These are phyloP conservation scores for Corvus cornix DNA, from an alignment of 2,113 vertebrate species.

Conservation along the genomic window DNA sequence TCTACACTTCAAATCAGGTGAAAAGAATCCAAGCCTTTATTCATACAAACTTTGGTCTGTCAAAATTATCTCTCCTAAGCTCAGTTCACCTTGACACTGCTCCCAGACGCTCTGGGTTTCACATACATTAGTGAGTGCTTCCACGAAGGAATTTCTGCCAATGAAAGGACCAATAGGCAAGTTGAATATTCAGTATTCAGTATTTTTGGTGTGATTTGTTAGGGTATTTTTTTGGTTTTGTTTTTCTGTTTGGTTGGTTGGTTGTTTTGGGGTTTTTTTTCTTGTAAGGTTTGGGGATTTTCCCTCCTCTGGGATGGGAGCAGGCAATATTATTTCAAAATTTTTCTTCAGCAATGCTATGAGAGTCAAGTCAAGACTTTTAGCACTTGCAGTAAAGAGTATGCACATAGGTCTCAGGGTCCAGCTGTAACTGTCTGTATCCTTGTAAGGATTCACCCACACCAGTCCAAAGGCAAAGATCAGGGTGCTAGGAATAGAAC, in stretches of 20 bases:
- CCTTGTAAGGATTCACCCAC: neutral
- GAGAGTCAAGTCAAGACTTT: neutral
- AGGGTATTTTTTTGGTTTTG: too few species aligned
- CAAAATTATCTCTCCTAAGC: neutral
- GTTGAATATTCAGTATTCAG: fast-evolving
- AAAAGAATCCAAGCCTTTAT: neutral
- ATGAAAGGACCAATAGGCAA: neutral
- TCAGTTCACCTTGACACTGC: neutral
- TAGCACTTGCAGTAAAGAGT: neutral
- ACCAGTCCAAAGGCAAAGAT: neutral
- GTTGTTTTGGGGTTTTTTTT: neutral
- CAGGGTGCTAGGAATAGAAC: neutral
- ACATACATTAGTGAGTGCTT: fast-evolving
- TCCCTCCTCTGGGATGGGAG: too few species aligned
- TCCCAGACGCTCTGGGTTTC: neutral
- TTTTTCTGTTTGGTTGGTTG: fast-evolving
- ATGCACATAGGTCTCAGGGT: neutral
- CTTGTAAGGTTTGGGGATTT: neutral
- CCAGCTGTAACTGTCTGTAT: neutral
- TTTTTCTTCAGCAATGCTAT: neutral
- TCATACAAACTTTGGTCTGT: neutral
- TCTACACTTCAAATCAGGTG: neutral
- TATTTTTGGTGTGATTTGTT: neutral
- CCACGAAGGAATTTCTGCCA: neutral
- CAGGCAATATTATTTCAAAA: neutral